Base-by-base conservation (phyloP, 1,140 invertebrate species). In the Heliconius hermathena region DNA sequence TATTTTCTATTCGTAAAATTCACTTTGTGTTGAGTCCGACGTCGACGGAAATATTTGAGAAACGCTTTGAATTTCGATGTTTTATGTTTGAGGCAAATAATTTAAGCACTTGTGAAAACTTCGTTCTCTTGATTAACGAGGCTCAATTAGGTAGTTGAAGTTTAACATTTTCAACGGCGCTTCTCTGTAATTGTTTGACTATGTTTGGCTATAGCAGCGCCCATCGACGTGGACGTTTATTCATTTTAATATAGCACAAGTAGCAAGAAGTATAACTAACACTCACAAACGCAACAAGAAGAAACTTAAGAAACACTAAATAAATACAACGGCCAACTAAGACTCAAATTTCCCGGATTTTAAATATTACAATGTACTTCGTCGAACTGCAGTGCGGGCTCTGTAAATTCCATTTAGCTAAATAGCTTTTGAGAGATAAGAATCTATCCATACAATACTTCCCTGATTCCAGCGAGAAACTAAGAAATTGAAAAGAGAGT, bases 401-500 rank as follows among this genome's bases (percentile, higher is more conserved):
- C 87, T 91, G 91, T 94, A 94, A 94, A 94, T 94, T 94, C 93
- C 92, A 94, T 94, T 94, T 93, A 93, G 91, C 90, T 94, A 94
- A 94, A 94, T 94, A 94, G 92, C 92, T 94, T 94, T 94, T 89
- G 88, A 90, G 91, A 93, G 93, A 94, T 94, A 94, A 93, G 91
- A 93, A 94, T 94, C 93, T 93, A 91, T 87, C 87, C 91, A 94
- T 93, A 94, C 91, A 94, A 94, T 94, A 91, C 89, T 93, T 90
- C 83, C 89, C 87, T 89, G 87, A 87, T 93, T 91, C 87, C 86
- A 93, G 88, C 88, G 87, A 87, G 88, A 93, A 93, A 93, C 90
- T 94, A 93, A 94, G 93, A 92, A 94, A 94, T 94, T 94, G 93
- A 94, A 94, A 94, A 94, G 90, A 93, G 89, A 94, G 91, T 94